Percentiles rank a stretch among this genome's conserved stretches.
Evolutionary conservation across 2,888 invertebrate species (phyloP).

Genomic region (Drosophila paramelanica): DNA sequence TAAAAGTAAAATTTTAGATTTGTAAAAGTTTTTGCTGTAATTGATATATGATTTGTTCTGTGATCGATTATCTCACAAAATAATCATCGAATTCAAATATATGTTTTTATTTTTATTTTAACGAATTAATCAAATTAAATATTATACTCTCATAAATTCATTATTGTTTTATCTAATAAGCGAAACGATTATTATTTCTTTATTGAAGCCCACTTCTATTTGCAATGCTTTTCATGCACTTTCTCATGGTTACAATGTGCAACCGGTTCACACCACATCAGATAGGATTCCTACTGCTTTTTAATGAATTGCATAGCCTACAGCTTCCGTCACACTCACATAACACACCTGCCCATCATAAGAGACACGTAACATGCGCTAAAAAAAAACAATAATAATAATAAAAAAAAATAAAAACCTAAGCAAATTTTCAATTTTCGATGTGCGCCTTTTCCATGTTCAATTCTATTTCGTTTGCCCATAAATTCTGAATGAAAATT

Average conservation of each 20-base stretch:
- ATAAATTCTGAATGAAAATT: conserved; percentile 79
- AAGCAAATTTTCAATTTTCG: conserved; percentile 66
- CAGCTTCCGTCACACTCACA: conserved; percentile 35
- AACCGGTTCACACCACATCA: conserved; percentile 17
- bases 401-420: conserved; percentile 13
- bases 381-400: conserved; percentile 9
- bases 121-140: no score
- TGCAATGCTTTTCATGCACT: not conserved
- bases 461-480: conserved; percentile 73
- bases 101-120: no score
- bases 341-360: conserved; percentile 36
- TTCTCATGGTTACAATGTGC: conserved; percentile 11
- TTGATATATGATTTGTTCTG: no score
- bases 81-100: no score
- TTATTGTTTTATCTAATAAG: not conserved
- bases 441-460: conserved; percentile 69
- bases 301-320: conserved; percentile 31
- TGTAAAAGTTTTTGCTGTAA: no score
- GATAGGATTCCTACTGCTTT: conserved; percentile 1
- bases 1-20: no score
- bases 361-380: conserved; percentile 33
- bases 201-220: not conserved
- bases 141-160: no score
- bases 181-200: no score
- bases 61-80: no score